These are phyloP conservation scores for Leucosticte australis DNA, from an alignment of 2,113 vertebrate species.

Conservation along the genomic window DNA sequence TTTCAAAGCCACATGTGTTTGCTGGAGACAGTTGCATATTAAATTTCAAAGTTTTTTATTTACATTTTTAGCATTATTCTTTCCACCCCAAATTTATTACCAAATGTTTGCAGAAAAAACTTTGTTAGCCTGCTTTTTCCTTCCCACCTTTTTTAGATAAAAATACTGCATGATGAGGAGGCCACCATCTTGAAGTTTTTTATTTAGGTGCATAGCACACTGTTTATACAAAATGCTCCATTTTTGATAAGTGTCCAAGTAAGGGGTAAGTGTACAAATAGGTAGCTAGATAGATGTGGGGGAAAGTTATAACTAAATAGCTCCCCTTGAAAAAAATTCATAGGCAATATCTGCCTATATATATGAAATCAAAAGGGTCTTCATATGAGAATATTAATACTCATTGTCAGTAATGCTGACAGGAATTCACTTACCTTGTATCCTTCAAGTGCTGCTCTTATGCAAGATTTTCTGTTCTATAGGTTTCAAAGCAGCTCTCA, in stretches of 20 bases:
- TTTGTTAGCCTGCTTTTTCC: neutral
- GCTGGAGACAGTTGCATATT: neutral
- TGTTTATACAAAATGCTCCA: neutral
- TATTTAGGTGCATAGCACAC: neutral
- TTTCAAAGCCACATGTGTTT: neutral
- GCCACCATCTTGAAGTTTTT: neutral
- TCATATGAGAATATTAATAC: neutral
- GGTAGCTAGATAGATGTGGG: neutral
- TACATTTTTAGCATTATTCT: neutral
- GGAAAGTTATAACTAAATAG: neutral
- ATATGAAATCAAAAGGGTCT: neutral
- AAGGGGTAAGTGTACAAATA: neutral
- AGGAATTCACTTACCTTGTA: neutral
- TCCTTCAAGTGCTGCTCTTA: neutral
- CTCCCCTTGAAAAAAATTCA: neutral
- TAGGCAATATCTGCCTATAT: neutral
- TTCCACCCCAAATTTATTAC: neutral
- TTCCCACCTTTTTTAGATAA: neutral
- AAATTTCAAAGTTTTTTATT: neutral
- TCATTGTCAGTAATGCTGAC: neutral
- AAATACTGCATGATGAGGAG: neutral
- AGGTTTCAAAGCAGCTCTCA: neutral
- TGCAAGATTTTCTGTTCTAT: neutral
- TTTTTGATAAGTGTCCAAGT: neutral
- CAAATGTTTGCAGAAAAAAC: neutral